Percentiles rank a stretch among this genome's conserved stretches.
These are phyloP conservation scores for Thymelicus acteon DNA, from an alignment of 2,888 invertebrate genomes.

Conservation along the genomic window DNA sequence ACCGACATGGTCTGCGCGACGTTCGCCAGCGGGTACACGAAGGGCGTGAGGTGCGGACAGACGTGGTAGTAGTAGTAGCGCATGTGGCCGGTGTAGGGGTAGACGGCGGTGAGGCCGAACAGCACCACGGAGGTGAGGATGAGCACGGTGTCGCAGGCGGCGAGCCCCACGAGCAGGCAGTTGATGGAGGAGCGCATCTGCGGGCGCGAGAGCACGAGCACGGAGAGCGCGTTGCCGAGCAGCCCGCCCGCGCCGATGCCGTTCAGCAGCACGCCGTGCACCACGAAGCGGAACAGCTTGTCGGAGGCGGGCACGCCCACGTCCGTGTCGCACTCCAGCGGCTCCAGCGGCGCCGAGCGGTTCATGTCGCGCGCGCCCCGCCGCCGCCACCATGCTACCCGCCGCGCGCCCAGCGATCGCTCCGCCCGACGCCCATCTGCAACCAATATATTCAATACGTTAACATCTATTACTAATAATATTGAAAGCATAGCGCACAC, in stretches of 20 bases:
- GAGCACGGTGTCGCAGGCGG: constrained; percentile 96
- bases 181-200: constrained; percentile 99
- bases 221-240: constrained; percentile 95
- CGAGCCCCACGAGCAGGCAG: constrained; percentile 96
- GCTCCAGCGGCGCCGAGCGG: constrained; percentile 55
- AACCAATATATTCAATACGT: constrained; percentile 17
- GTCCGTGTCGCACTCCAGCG: constrained; percentile 69
- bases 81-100: constrained; percentile 91
- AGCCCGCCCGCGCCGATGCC: constrained; percentile 92
- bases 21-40: constrained; percentile 92
- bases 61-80: constrained; percentile 91
- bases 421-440: constrained; percentile 39
- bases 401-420: constrained; percentile 12
- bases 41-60: constrained; percentile 92
- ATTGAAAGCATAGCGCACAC: too few relatives aligned
- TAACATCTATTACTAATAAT: not conserved
- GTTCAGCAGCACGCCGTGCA: constrained; percentile 93
- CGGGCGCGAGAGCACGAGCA: constrained; percentile 95
- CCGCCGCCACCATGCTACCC: constrained; percentile 37
- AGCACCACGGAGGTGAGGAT: constrained; percentile 93
- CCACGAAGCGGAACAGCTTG: constrained; percentile 90
- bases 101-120: constrained; percentile 94
- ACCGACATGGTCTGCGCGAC: constrained; percentile 97
- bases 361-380: constrained; percentile 51
- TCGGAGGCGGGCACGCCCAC: constrained; percentile 71